A percentile compares a stretch with the other conserved stretches of the same genome.
These are phyloP conservation scores for Atta colombica DNA, from an alignment of 1,140 invertebrate species.

Conservation along the genomic window DNA sequence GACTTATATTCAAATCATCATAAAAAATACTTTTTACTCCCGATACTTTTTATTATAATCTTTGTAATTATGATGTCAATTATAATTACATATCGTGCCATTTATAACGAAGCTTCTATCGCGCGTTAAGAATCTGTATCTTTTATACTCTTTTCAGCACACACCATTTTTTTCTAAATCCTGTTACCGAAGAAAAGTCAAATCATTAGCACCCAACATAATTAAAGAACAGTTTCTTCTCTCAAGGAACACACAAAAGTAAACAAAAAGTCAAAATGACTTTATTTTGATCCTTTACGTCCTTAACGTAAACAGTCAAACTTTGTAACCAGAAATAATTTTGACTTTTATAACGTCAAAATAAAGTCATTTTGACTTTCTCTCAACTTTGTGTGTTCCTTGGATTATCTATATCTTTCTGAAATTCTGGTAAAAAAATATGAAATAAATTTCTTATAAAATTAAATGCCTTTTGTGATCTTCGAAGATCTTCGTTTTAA, in stretches of 20 bases:
- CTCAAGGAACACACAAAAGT: no score
- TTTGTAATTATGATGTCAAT: conserved; percentile 15
- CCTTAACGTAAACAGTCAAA: no score
- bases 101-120: conserved; percentile 23
- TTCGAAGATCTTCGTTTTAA: neutral
- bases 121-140: neutral
- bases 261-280: no score
- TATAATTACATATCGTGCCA: conserved; percentile 13
- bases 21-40: neutral
- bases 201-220: neutral
- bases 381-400: neutral
- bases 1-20: conserved; percentile 8
- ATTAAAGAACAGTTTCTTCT: neutral
- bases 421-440: neutral
- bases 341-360: no score
- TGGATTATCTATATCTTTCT: neutral
- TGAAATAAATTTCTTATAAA: neutral
- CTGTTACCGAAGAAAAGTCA: neutral
- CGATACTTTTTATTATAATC: conserved; percentile 19
- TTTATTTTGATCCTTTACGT: no score
- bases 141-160: no score
- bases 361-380: no score
- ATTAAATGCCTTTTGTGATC: neutral
- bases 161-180: no score
- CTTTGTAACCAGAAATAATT: no score